Evolutionary conservation across 2,888 invertebrate species (phyloP).

Genomic region (Urechis unicinctus): DNA sequence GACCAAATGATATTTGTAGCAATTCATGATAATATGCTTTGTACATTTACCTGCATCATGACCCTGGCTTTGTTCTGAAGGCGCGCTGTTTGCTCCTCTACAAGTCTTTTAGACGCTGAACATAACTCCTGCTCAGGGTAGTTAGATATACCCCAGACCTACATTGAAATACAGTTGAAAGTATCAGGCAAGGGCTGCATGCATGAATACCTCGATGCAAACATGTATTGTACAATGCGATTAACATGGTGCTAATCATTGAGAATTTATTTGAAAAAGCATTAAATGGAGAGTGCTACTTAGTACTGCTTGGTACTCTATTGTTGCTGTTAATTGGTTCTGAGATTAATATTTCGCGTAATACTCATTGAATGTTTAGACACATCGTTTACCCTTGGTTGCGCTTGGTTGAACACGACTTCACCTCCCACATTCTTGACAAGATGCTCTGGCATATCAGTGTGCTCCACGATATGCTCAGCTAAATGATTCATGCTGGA

Average conservation of each 20-base stretch:
- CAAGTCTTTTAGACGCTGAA: conserved; percentile 15
- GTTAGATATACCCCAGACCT: conserved; percentile 23
- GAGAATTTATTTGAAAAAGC: no score
- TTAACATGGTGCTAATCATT: no score
- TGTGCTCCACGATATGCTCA: conserved; percentile 35
- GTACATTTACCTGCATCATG: conserved; percentile 23
- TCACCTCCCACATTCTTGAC: conserved; percentile 30
- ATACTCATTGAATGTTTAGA: background rate
- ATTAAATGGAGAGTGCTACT: no score
- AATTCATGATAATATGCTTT: background rate
- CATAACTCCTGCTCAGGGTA: conserved; percentile 21
- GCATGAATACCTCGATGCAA: no score
- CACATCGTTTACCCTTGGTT: conserved; percentile 21
- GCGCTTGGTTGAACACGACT: conserved; percentile 32
- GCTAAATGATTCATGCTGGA: conserved; percentile 7
- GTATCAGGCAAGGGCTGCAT: no score
- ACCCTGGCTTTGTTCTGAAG: conserved; percentile 16
- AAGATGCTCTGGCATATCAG: conserved; percentile 39
- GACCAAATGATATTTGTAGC: background rate
- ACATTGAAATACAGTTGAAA: background rate
- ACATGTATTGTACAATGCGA: no score
- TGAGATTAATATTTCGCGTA: no score
- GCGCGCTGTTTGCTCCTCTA: conserved; percentile 13
- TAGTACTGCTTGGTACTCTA: no score
- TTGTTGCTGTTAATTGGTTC: no score